Evolutionary conservation across 2,888 invertebrate species (phyloP).

Genomic region (Agriopis aurantiaria): DNA sequence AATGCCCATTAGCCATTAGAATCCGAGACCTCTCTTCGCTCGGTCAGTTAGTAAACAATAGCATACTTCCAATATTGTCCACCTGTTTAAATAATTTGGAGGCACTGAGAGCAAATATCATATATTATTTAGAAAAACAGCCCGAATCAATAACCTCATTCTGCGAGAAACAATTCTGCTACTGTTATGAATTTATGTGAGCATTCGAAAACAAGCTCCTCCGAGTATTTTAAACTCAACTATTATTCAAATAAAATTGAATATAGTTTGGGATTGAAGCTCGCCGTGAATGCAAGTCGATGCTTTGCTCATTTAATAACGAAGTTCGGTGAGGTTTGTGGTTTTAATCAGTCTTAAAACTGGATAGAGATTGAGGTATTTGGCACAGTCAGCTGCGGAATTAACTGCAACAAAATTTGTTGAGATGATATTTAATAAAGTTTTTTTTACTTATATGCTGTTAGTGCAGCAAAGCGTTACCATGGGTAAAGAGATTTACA

Average conservation of each 20-base stretch:
- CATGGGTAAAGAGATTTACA: no score
- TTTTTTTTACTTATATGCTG: no score
- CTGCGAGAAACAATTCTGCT: background rate
- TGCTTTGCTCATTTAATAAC: slow-evolving; percentile 34
- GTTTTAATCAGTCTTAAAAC: slow-evolving; percentile 48
- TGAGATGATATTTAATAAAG: background rate
- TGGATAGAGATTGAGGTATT: slow-evolving; percentile 39
- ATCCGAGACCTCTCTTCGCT: no score
- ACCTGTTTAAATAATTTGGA: background rate
- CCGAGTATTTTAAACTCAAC: background rate
- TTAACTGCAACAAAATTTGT: background rate
- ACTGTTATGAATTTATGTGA: slow-evolving; percentile 1
- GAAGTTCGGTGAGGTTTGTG: slow-evolving; percentile 38
- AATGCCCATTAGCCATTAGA: no score
- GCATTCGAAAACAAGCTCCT: slow-evolving; percentile 4
- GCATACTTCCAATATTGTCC: background rate
- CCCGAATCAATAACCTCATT: slow-evolving; percentile 20
- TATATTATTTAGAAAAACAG: background rate
- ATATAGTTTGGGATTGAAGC: slow-evolving; percentile 18
- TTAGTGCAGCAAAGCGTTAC: no score
- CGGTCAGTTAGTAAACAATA: background rate
- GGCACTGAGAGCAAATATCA: background rate
- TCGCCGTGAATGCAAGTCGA: slow-evolving; percentile 28
- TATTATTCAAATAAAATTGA: slow-evolving; percentile 14
- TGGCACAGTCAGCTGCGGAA: slow-evolving; percentile 19